Evolutionary conservation across 2,888 invertebrate species (phyloP), one percentile per base, ranked within the genome.

Genomic region (Poecilobothrus nobilitatus): DNA sequence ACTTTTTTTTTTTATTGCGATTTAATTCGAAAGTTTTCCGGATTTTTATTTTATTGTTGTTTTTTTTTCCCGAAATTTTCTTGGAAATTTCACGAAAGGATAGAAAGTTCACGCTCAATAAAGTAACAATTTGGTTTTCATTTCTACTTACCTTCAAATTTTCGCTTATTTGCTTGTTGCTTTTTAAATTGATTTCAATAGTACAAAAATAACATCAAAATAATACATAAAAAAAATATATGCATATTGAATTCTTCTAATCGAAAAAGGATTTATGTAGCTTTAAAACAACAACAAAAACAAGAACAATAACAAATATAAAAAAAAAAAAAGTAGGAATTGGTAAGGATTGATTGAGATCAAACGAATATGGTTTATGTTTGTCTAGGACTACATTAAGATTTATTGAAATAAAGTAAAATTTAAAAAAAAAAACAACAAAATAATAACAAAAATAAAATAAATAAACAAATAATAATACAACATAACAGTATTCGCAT

Each of bases 51-150:
- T 27, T 27, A 27, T 5, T 27, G 2, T 27, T 4, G 5, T 27
- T 27, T 27, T 27, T 27, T 27, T 27, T 27, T 27, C 5, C 27
- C 5, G 5, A 27, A 27, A 4, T 27, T 27, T 27, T 27, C 27
- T 27, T 27, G 27, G 5, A 27, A 27, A 27, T 27, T 27, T 27
- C 27, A 27, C 27, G 27, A 27, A 37, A 37, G 37, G 37, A 37
- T 37, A 53, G 1, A 53, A 53, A 53, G 6, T 53, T 53, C 53
- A 53, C 53, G 53, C 53, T 53, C 53, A 53, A 53, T 53, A 53
- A 53, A 53, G n/a, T n/a, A 53, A 53, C 53, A 53, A 53, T 53
- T 53, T 53, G 53, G n/a, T 53, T 53, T 53, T 53, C 41, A 41
- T 18, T 6, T 53, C 53, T 18, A 15, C 53, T 53, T 8, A 37